Evolutionary conservation across 2,797 vertebrate species (phyloP).

Genomic region (Psittacula echo): DNA sequence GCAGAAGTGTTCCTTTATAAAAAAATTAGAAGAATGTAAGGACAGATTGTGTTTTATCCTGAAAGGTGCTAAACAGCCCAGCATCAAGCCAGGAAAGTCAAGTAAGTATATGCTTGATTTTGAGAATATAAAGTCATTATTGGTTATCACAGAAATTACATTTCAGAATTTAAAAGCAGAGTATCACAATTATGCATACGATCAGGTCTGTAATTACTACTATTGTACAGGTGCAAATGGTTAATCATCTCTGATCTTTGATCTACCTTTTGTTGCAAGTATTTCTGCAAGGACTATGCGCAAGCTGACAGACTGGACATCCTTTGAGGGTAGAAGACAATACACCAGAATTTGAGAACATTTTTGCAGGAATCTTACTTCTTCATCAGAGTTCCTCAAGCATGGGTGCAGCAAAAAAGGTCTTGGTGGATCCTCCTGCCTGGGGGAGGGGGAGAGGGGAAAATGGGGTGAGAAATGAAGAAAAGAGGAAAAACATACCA

Average conservation of each 20-base stretch:
- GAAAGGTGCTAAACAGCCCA: background rate
- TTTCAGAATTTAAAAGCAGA: background rate
- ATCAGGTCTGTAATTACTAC: background rate
- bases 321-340: constrained; percentile 91
- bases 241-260: constrained; percentile 29
- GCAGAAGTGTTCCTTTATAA: background rate
- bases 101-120: background rate
- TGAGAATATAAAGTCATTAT: background rate
- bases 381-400: constrained; percentile 87
- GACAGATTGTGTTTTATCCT: background rate
- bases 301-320: constrained; percentile 90
- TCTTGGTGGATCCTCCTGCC: constrained; percentile 89
- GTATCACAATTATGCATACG: background rate
- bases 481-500: background rate
- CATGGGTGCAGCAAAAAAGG: constrained; percentile 91
- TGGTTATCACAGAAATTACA: background rate
- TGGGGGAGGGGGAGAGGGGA: constrained; percentile 40
- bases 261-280: constrained; percentile 89
- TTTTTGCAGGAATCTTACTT: constrained; percentile 91
- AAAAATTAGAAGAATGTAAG: background rate
- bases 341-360: constrained; percentile 91
- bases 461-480: background rate
- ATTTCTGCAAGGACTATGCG: constrained; percentile 95
- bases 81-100: background rate
- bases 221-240: background rate